phyloP scores from a whole-genome alignment of 2,888 invertebrate genomes.

The Saturnia japonica region DNA sequence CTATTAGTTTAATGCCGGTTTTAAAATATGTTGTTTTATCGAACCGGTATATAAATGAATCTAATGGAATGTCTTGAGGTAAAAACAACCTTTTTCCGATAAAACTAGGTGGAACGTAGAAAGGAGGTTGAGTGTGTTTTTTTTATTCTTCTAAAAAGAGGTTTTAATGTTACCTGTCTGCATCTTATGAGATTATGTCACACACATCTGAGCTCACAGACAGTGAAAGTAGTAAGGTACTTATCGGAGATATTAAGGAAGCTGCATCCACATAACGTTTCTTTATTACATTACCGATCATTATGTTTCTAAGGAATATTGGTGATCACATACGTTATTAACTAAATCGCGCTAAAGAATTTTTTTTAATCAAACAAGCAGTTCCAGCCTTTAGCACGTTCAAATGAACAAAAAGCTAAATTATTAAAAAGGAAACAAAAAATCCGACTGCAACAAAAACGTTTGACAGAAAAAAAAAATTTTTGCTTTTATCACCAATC shows the following conservation, averaged over 20 bases:
- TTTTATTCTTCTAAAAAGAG: slow-evolving; percentile 19
- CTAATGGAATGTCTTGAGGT: neutral
- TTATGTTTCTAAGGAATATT: slow-evolving; percentile 18
- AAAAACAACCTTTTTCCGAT: slow-evolving; percentile 1
- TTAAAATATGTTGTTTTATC: slow-evolving; percentile 4
- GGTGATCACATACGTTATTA: slow-evolving; percentile 5
- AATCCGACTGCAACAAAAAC: too few relatives aligned
- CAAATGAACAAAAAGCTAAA: too few relatives aligned
- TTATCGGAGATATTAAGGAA: slow-evolving; percentile 44
- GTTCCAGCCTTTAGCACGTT: too few relatives aligned
- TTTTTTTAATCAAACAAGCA: too few relatives aligned
- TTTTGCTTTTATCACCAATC: too few relatives aligned
- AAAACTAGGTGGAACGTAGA: slow-evolving; percentile 17
- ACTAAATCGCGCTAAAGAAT: too few relatives aligned
- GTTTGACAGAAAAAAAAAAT: too few relatives aligned
- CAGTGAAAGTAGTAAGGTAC: slow-evolving; percentile 57
- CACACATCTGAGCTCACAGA: slow-evolving; percentile 40
- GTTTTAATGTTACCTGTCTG: slow-evolving; percentile 18
- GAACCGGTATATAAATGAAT: neutral
- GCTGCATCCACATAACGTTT: slow-evolving; percentile 37
- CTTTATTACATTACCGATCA: slow-evolving; percentile 43
- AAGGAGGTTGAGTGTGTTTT: slow-evolving; percentile 17
- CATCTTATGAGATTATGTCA: slow-evolving; percentile 44
- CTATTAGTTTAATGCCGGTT: neutral
- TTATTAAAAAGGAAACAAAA: too few relatives aligned